phyloP scores from a whole-genome alignment of 1,140 invertebrate genomes.

The Sipha flava region DNA sequence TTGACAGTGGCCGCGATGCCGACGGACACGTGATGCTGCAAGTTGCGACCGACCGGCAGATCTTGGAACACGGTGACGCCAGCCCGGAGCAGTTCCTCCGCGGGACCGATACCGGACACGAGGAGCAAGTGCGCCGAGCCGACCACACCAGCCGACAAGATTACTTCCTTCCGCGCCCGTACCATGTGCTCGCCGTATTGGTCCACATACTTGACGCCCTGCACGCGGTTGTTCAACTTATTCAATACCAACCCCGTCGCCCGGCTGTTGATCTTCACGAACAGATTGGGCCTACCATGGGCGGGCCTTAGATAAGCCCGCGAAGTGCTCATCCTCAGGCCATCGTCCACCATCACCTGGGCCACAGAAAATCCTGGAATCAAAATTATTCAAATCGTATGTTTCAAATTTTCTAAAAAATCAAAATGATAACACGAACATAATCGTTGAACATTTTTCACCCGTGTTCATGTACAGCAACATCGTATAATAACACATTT shows the following conservation, averaged over 20 bases:
- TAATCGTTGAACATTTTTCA: too few species aligned
- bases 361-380: slow-evolving; percentile 45
- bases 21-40: slow-evolving; percentile 50
- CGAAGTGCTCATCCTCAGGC: slow-evolving; percentile 43
- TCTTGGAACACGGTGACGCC: slow-evolving; percentile 47
- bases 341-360: slow-evolving; percentile 38
- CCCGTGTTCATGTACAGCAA: too few species aligned
- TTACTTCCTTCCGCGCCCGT: slow-evolving; percentile 51
- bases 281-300: slow-evolving; percentile 52
- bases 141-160: slow-evolving; percentile 61
- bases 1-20: slow-evolving; percentile 44
- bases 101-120: slow-evolving; percentile 62
- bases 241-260: slow-evolving; percentile 67
- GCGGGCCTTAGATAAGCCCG: slow-evolving; percentile 51
- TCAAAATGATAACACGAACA: too few species aligned
- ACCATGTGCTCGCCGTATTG: slow-evolving; percentile 30
- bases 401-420: too few species aligned
- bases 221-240: slow-evolving; percentile 45
- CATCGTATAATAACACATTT: too few species aligned
- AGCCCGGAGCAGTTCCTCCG: slow-evolving; percentile 48
- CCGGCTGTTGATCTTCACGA: slow-evolving; percentile 58
- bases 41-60: slow-evolving; percentile 51
- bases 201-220: slow-evolving; percentile 53
- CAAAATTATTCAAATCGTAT: neutral
- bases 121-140: slow-evolving; percentile 64